Evolutionary conservation across 2,113 vertebrate species (phyloP).

Genomic region (Trogon surrucura): DNA sequence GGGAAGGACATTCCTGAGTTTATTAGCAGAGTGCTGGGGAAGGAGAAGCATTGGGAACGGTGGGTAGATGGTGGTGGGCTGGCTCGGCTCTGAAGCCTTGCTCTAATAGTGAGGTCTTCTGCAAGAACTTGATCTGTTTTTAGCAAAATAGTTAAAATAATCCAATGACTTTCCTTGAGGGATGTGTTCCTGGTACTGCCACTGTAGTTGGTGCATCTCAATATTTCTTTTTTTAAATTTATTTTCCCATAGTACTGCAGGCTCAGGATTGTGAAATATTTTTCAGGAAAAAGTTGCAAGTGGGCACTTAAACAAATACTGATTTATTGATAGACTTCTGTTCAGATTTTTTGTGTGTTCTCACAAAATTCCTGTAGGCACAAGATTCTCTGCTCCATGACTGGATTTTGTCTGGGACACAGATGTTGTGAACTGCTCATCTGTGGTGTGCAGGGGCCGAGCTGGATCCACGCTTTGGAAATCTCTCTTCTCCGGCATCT

Average conservation of each 20-base stretch:
- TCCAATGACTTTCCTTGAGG: neutral
- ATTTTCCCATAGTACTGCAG: rapidly evolving
- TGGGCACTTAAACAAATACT: neutral
- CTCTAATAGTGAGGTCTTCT: neutral
- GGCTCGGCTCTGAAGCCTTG: neutral
- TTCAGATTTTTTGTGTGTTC: neutral
- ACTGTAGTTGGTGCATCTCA: neutral
- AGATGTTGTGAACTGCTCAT: neutral
- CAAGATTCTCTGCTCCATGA: rapidly evolving
- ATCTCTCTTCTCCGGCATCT: neutral
- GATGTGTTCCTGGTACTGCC: neutral
- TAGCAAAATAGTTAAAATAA: neutral
- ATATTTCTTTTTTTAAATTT: neutral
- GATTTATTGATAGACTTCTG: neutral
- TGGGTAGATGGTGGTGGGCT: neutral
- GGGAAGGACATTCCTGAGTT: constrained; percentile 23
- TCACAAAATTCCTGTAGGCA: neutral
- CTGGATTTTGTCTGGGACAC: neutral
- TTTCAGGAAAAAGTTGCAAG: neutral
- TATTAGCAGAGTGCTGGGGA: neutral
- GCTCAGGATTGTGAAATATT: neutral
- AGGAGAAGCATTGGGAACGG: neutral
- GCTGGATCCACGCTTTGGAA: neutral
- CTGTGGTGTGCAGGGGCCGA: neutral
- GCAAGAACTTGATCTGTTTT: neutral